Evolutionary conservation across 2,888 invertebrate genomes (phyloP), one percentile per base, ranked within the genome.

Genomic region (Chloromyia formosa): DNA sequence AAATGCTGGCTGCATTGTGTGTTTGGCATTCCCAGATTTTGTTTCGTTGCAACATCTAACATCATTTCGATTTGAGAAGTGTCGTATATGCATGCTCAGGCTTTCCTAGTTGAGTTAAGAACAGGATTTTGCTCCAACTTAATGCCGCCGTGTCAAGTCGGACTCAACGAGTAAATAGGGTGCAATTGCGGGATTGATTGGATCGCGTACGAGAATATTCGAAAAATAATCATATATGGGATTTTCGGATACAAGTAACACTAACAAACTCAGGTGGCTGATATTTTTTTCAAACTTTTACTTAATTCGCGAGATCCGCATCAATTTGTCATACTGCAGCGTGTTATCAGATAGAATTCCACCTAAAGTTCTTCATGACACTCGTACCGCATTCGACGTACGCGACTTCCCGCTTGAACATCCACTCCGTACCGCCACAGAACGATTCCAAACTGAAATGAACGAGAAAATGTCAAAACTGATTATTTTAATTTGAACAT

Each of bases 31-130:
- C 1, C 3, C 16, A 3, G 69, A 20, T 71, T 16, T n/a, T 54
- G 23, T 40, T 69, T 18, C 12, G 35, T 54, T 68, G 35, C 58
- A 49, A 76, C 74, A 64, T 76, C 74, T 64, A 22, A 60, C 56
- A 27, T 74, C 76, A 76, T 76, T 22, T 58, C 66, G 64, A 10
- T 49, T 45, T 27, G 60, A 35, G 27, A 23, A 42, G 20, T 74
- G 72, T 56, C 49, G 71, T 74, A 76, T 73, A 74, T 76, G 71
- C 76, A 76, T 76, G 66, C 71, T 73, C 61, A 61, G 23, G 45
- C 16, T 49, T 73, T 61, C 16, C 5, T 3, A n/a, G 20, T 14
- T 20, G 16, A 60, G 14, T 69, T 69, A 16, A 18, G 23, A 14
- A 16, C 18, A 42, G 40, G 27, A n/a, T n/a, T 35, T 7, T 35